Percentiles rank a stretch among this genome's conserved stretches.
These are phyloP conservation scores for Yponomeuta plumbellus DNA, from an alignment of 2,888 invertebrate species.

Conservation along the genomic window DNA sequence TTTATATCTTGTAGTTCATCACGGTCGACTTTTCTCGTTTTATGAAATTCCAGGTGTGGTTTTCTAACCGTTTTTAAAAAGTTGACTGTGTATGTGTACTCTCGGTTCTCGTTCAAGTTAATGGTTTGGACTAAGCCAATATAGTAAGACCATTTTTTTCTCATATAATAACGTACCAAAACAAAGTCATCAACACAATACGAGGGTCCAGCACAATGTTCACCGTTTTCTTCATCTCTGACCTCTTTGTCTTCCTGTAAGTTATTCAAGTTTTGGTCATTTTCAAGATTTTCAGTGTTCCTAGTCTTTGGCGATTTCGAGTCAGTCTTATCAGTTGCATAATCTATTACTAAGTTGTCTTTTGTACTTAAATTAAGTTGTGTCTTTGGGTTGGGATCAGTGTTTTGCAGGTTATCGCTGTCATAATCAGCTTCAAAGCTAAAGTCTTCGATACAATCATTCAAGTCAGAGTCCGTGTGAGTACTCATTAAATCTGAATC, in stretches of 20 bases:
- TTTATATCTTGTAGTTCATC: not conserved
- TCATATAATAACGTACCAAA: conserved; percentile 20
- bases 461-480: not conserved
- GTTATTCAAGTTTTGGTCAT: conserved; percentile 4
- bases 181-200: conserved; percentile 18
- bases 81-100: conserved; percentile 19
- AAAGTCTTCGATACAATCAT: not conserved
- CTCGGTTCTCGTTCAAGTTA: conserved; percentile 1
- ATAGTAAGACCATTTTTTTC: conserved; percentile 22
- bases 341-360: too few species aligned
- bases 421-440: conserved; percentile 11
- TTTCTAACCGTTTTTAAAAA: conserved; percentile 21
- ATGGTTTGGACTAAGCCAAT: conserved; percentile 19
- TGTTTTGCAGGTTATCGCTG: conserved; percentile 2
- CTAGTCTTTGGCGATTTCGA: too few species aligned
- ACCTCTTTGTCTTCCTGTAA: conserved; percentile 12
- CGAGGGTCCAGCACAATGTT: not conserved
- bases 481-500: conserved; percentile 10
- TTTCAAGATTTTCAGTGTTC: not conserved
- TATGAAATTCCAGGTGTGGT: not conserved
- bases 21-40: conserved; percentile 7
- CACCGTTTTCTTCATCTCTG: conserved; percentile 14
- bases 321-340: too few species aligned
- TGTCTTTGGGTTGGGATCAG: not conserved
- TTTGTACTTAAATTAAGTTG: not conserved